Percentiles rank a stretch among this genome's conserved stretches.
These are phyloP conservation scores for Hemibagrus wyckioides DNA, from an alignment of 2,113 vertebrate genomes.

Conservation along the genomic window DNA sequence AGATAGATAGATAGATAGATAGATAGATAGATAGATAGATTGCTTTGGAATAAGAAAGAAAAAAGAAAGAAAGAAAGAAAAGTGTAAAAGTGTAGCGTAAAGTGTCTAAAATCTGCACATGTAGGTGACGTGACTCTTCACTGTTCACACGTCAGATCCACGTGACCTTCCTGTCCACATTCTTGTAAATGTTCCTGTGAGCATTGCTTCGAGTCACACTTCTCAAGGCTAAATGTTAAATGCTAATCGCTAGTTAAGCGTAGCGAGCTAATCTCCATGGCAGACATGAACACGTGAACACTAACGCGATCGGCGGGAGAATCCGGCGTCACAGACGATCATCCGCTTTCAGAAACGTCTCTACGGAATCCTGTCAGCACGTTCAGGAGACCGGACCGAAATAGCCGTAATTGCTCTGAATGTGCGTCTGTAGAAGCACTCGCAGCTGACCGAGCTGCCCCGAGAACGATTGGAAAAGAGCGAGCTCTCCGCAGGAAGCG, in stretches of 20 bases:
- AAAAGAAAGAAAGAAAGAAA: neutral
- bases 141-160: neutral
- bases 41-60: neutral
- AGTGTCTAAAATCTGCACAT: neutral
- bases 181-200: neutral
- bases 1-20: neutral
- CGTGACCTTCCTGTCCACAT: neutral
- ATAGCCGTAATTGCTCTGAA: neutral
- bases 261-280: neutral
- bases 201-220: neutral
- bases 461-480: constrained; percentile 16
- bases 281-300: neutral
- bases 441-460: neutral
- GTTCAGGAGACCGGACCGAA: neutral
- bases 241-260: neutral
- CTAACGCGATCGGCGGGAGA: neutral
- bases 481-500: constrained; percentile 1
- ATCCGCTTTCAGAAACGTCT: neutral
- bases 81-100: neutral
- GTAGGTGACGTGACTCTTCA: neutral
- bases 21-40: neutral
- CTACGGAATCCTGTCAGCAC: neutral
- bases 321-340: neutral
- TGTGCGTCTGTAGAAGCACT: neutral
- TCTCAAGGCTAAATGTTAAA: neutral